Base-by-base conservation (phyloP, 2,888 invertebrate species). In the Pheosia tremula region DNA sequence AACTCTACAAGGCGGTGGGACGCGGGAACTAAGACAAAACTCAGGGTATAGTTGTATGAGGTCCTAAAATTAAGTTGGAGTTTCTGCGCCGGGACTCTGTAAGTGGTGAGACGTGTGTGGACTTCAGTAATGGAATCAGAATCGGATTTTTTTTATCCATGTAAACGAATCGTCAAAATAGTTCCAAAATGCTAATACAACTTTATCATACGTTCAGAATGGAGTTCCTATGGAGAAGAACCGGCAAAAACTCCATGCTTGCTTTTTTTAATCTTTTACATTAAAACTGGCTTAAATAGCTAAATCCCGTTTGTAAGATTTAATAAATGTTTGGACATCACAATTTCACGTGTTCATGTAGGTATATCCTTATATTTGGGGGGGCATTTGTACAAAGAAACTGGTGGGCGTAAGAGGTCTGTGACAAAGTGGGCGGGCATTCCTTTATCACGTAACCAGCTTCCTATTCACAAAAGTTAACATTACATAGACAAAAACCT, bases 41-140 rank as follows among this genome's bases (percentile, higher is more conserved):
- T 56, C 24, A 24, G 24, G 8, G 5, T 4, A 56, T 56, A 56
- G 56, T 56, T 56, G 24, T 56, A 41, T 13, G 13, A 41, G 56
- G 56, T 56, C 41, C 13, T 56, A 41, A 56, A 5, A 56, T 56
- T 56, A 41, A 56, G 56, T 56, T 56, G 8, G 11, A 54, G 47
- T 47, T 11, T 11, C n/a, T 1, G 47, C 5, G 47, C 9, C 47
- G 47, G 3, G 36, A 54, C 24, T 7, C 50, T 50, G 50, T 50
- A 50, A 24, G 24, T 24, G 24, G 50, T 8, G 45, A 9, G 10
- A 54, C 38, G 54, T 54, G 38, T 38, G n/a, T n/a, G 54, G 38
- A 36, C 41, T 54, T 36, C 49, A 24, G 45, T 56, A n/a, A 6
- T 50, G 7, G 2, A 24, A 47, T 47, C 11, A 47, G 4, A 47